A percentile compares a stretch with the other conserved stretches of the same genome.
Conservation (phyloP, 2,113 vertebrate species). For the Chauna torquata region DNA sequence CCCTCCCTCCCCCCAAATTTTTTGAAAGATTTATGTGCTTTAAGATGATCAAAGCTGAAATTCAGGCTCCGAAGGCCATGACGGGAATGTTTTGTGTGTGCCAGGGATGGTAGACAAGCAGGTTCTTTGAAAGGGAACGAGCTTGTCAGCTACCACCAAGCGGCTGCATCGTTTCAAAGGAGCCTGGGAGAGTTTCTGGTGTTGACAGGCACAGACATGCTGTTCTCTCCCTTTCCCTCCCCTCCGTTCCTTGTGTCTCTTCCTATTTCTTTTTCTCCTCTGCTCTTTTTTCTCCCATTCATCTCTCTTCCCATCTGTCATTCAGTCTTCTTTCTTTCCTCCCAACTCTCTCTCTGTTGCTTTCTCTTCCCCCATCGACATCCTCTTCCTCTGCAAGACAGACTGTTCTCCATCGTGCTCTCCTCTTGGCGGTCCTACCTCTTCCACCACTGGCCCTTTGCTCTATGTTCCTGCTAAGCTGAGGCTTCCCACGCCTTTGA, state of each 20-base stretch:
- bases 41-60: slow-evolving; percentile 76
- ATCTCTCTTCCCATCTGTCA: background rate
- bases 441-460: background rate
- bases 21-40: slow-evolving; percentile 69
- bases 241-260: background rate
- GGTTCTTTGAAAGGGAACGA: slow-evolving; percentile 73
- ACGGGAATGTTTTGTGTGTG: slow-evolving; percentile 47
- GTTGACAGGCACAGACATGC: slow-evolving; percentile 37
- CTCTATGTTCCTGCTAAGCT: background rate
- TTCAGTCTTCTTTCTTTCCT: background rate
- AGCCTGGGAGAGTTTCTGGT: slow-evolving; percentile 26
- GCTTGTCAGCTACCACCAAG: slow-evolving; percentile 59
- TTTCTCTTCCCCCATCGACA: background rate
- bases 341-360: background rate
- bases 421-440: background rate
- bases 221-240: background rate
- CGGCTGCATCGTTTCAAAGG: slow-evolving; percentile 70
- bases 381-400: background rate
- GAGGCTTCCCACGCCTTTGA: background rate
- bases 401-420: background rate
- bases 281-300: background rate
- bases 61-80: slow-evolving; percentile 43
- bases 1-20: background rate
- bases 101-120: slow-evolving; percentile 27
- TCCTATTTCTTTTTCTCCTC: background rate